Evolutionary conservation across 2,113 vertebrate genomes (phyloP).

Genomic region (Solenodon paradoxus): DNA sequence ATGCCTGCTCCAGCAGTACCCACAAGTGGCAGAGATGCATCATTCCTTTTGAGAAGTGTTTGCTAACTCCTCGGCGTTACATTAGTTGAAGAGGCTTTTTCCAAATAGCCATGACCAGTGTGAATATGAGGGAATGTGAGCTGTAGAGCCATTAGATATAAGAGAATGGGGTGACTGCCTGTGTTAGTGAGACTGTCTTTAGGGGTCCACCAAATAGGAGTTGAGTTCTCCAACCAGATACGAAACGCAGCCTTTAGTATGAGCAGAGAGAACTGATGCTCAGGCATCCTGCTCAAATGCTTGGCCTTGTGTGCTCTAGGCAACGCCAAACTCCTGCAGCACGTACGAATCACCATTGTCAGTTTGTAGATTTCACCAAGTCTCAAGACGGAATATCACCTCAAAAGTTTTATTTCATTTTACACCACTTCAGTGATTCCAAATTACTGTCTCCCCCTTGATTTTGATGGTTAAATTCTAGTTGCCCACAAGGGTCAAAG

Average conservation of each 20-base stretch:
- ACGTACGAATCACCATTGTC: not conserved
- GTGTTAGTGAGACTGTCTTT: not conserved
- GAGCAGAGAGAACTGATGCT: not conserved
- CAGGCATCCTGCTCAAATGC: no score
- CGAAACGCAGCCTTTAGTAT: not conserved
- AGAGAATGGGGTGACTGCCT: not conserved
- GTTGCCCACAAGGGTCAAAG: not conserved
- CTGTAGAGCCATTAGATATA: not conserved
- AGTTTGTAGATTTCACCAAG: no score
- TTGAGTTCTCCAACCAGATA: not conserved
- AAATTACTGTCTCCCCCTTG: not conserved
- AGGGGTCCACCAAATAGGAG: not conserved
- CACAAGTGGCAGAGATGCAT: not conserved
- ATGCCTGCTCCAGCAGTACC: fast-evolving
- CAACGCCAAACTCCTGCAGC: not conserved
- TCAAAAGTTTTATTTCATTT: not conserved
- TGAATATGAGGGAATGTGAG: not conserved
- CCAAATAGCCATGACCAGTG: not conserved
- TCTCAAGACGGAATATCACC: no score
- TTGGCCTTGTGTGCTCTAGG: no score
- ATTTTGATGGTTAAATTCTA: not conserved
- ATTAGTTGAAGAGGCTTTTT: not conserved
- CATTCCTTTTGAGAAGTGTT: not conserved
- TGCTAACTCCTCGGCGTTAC: not conserved
- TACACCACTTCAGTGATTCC: not conserved